Evolutionary conservation across 2,797 vertebrate species (phyloP).

Genomic region (Gouania willdenowi): DNA sequence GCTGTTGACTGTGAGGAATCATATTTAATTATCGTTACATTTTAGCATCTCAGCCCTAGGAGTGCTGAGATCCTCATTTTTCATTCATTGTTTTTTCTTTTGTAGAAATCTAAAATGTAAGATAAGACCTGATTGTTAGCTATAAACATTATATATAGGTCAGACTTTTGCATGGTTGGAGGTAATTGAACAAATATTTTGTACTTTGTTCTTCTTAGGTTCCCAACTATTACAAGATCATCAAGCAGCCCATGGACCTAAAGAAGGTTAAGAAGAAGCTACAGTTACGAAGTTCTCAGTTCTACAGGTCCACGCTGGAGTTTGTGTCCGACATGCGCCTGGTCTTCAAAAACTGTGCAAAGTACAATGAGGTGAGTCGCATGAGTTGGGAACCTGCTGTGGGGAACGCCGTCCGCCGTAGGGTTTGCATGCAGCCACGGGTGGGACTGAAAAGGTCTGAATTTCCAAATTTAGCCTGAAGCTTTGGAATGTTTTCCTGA

Average conservation of each 20-base stretch:
- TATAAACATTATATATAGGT: too few species aligned
- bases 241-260: conserved; percentile 98
- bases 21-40: too few species aligned
- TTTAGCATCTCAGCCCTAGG: too few species aligned
- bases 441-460: conserved; percentile 29
- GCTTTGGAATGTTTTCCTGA: not conserved
- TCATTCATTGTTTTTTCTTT: too few species aligned
- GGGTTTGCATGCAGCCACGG: conserved; percentile 31
- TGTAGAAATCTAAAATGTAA: too few species aligned
- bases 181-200: too few species aligned
- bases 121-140: too few species aligned
- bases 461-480: not conserved
- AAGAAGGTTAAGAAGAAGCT: conserved; percentile 94
- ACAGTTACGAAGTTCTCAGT: conserved; percentile 86
- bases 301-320: conserved; percentile 87
- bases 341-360: conserved; percentile 98
- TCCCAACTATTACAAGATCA: conserved; percentile 99
- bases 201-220: conserved; percentile 78
- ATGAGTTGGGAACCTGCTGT: conserved; percentile 52
- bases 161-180: too few species aligned
- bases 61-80: too few species aligned
- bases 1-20: too few species aligned
- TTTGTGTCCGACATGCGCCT: conserved; percentile 94
- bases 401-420: conserved; percentile 27
- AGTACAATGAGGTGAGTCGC: conserved; percentile 98